Conservation (phyloP, 2,888 invertebrate genomes). For the Microctonus hyperodae region DNA sequence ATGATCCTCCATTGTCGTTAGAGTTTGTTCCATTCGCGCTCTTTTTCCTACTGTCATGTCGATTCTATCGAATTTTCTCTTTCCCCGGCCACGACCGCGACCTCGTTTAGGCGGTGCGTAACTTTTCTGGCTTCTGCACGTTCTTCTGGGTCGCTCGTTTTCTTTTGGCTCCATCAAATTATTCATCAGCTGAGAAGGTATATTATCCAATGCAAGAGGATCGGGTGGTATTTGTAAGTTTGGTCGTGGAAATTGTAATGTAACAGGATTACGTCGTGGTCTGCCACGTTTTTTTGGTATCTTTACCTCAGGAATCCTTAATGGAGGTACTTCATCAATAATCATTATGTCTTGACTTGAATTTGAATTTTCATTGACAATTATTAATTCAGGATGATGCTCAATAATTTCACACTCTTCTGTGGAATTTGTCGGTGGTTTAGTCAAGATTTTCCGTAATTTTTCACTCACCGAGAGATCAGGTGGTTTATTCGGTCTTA, state of each 20-base stretch:
- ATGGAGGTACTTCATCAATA: slow-evolving; percentile 58
- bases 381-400: slow-evolving; percentile 58
- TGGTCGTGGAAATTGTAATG: slow-evolving; percentile 34
- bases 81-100: slow-evolving; percentile 57
- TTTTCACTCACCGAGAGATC: slow-evolving; percentile 51
- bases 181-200: slow-evolving; percentile 30
- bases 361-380: slow-evolving; percentile 61
- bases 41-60: slow-evolving; percentile 45
- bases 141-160: slow-evolving; percentile 58
- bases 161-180: slow-evolving; percentile 46
- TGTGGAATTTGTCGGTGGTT: slow-evolving; percentile 40
- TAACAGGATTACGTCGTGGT: slow-evolving; percentile 51
- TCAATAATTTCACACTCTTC: slow-evolving; percentile 60
- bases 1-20: slow-evolving; percentile 51
- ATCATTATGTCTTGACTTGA: slow-evolving; percentile 62
- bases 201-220: slow-evolving; percentile 54
- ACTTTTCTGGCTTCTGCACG: slow-evolving; percentile 59
- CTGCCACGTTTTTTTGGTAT: slow-evolving; percentile 58
- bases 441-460: slow-evolving; percentile 49
- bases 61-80: slow-evolving; percentile 53
- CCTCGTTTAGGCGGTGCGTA: slow-evolving; percentile 61
- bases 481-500: slow-evolving; percentile 38
- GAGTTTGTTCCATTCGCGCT: slow-evolving; percentile 53
- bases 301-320: slow-evolving; percentile 49
- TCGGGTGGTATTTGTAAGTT: slow-evolving; percentile 45